These are phyloP conservation scores for Tyria jacobaeae DNA, from an alignment of 2,888 invertebrate genomes.

Conservation along the genomic window DNA sequence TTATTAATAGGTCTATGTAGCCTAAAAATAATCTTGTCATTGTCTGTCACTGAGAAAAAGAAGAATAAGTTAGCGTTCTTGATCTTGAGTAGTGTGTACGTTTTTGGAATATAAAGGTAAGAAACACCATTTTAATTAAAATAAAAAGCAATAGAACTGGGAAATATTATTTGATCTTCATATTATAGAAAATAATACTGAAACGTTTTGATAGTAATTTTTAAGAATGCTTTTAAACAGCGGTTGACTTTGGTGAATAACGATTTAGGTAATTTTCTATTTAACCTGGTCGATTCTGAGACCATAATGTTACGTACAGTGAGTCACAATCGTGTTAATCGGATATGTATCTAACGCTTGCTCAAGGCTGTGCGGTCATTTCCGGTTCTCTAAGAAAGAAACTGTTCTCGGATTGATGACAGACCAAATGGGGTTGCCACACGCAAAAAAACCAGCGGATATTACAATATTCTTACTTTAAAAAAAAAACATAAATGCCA, in stretches of 20 bases:
- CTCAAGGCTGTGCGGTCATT: conserved; percentile 41
- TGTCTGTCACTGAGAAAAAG: too few relatives aligned
- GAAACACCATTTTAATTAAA: too few relatives aligned
- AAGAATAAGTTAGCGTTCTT: too few relatives aligned
- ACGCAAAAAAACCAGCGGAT: too few relatives aligned
- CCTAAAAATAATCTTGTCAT: too few relatives aligned
- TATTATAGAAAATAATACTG: too few relatives aligned
- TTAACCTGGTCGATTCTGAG: conserved; percentile 8
- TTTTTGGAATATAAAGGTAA: too few relatives aligned
- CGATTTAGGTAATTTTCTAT: background rate
- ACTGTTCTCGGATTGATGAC: too few relatives aligned
- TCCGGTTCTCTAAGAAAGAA: too few relatives aligned
- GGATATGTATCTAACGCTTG: conserved; percentile 31
- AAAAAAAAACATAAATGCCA: background rate
- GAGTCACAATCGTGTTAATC: background rate
- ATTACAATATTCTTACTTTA: conserved; percentile 7
- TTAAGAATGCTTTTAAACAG: background rate
- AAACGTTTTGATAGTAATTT: background rate
- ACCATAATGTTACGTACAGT: background rate
- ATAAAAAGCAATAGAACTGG: background rate
- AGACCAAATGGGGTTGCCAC: too few relatives aligned
- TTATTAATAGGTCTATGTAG: too few relatives aligned
- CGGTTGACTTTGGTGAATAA: background rate
- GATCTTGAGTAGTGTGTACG: too few relatives aligned
- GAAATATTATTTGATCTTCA: background rate